Base-by-base conservation (phyloP, 2,888 invertebrate genomes). In the Xylota segnis region DNA sequence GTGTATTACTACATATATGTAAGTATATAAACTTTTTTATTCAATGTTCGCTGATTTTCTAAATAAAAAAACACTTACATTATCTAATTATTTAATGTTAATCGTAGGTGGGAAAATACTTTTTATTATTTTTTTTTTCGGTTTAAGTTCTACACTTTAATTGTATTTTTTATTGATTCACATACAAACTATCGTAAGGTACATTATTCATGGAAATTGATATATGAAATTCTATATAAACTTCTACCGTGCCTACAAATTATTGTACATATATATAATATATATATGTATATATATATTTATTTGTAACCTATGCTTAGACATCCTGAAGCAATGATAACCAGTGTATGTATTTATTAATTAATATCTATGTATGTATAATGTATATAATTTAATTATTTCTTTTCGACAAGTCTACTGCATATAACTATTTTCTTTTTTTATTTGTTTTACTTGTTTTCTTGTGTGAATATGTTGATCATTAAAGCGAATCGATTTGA, bases 251-350 rank as follows among this genome's bases (percentile, higher is more conserved):
- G 79, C 75, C 75, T 79, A 83, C 66, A 72, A 81, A 66, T 72
- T 59, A 71, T 43, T 66, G 63, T 66, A 47, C 71, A 50, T 74
- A 45, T 47, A 50, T 43, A 34, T 34, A 34, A 34, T 72, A 32
- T 58, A 18, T 66, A 45, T 75, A 50, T 66, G 37, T 75, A 50
- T 74, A 45, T 47, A 50, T 52, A 34, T 74, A 65, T 61, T 16
- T 66, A 75, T 66, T 63, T 76, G 65, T 70, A 83, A 79, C 84
- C 71, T 76, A 79, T 78, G 78, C 83, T 83, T 78, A 78, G 83
- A 83, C 71, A 84, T 84, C 84, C 84, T 84, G 79, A 84, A 84
- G 86, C 82, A 86, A 82, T 86, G 82, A 86, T 86, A 86, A 86
- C 82, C 82, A 81, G 76, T 81, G 75, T 76, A 81, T 86, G 65